Evolutionary conservation across 2,797 vertebrate genomes (phyloP).

Genomic region (Anguilla megastoma): DNA sequence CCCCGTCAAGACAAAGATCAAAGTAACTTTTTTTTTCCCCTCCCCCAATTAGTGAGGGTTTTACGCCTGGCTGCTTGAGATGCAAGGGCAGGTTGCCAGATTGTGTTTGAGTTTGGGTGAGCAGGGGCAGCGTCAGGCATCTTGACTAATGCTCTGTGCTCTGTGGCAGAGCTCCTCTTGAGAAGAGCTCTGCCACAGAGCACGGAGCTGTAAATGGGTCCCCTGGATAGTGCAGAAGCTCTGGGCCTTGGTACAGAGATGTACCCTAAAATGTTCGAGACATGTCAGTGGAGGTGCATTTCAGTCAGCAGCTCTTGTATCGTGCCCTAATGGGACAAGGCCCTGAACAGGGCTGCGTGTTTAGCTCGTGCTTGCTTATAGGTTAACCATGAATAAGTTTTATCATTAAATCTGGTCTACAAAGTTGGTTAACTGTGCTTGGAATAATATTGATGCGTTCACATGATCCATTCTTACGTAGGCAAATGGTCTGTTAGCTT

Average conservation of each 20-base stretch:
- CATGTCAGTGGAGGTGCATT: background rate
- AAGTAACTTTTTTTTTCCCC: background rate
- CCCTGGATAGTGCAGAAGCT: background rate
- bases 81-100: background rate
- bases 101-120: conserved; percentile 4
- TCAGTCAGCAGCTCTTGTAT: background rate
- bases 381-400: background rate
- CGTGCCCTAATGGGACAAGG: background rate
- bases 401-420: background rate
- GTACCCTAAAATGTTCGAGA: background rate
- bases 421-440: background rate
- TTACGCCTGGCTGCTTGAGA: conserved; percentile 16
- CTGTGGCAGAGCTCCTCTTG: background rate
- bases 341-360: background rate
- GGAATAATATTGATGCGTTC: background rate
- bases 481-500: background rate
- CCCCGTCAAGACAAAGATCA: background rate
- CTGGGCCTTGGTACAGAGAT: background rate
- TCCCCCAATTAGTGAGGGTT: conserved; percentile 1
- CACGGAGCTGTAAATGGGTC: background rate
- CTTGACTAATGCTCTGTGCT: background rate
- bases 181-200: background rate
- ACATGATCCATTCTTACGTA: background rate
- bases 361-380: background rate
- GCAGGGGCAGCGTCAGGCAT: background rate